Percentiles rank a stretch among this genome's conserved stretches.
These are phyloP conservation scores for Eubucco bourcierii DNA, from an alignment of 2,113 vertebrate genomes.

Conservation along the genomic window DNA sequence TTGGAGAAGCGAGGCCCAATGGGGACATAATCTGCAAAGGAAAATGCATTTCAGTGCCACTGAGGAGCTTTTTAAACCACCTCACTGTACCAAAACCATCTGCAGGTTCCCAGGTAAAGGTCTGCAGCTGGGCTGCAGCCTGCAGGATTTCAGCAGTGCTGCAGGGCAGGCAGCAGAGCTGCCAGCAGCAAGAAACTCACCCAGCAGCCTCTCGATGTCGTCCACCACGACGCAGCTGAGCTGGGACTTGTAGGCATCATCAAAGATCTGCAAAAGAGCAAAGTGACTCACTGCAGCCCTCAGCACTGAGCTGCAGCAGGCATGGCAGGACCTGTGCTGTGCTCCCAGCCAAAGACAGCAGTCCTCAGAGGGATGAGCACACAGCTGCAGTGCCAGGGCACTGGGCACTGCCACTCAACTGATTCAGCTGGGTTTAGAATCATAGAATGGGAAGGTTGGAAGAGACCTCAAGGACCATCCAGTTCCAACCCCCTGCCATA, in stretches of 20 bases:
- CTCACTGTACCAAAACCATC: neutral
- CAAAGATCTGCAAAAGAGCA: slow-evolving; percentile 86
- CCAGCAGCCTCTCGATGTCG: slow-evolving; percentile 92
- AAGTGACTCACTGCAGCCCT: neutral
- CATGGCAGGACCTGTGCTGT: neutral
- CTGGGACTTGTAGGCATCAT: slow-evolving; percentile 97
- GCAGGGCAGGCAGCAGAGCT: neutral
- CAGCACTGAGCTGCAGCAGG: neutral
- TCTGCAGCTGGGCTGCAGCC: neutral
- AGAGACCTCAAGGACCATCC: too few relatives aligned
- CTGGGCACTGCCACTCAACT: neutral
- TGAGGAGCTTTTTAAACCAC: neutral
- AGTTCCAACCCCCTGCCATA: too few relatives aligned
- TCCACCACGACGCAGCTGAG: slow-evolving; percentile 97
- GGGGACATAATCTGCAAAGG: slow-evolving; percentile 90
- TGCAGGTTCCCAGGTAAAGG: neutral
- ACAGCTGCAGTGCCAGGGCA: neutral
- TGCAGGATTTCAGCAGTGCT: neutral
- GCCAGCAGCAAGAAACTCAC: slow-evolving; percentile 72
- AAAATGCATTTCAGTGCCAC: neutral
- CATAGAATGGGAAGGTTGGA: too few relatives aligned
- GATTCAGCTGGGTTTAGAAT: too few relatives aligned
- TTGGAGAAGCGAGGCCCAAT: slow-evolving; percentile 98
- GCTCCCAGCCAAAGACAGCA: neutral
- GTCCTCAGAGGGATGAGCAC: neutral